Percentiles rank a stretch among this genome's conserved stretches.
Conservation (phyloP, 2,888 invertebrate genomes). For the Lasius platythorax region DNA sequence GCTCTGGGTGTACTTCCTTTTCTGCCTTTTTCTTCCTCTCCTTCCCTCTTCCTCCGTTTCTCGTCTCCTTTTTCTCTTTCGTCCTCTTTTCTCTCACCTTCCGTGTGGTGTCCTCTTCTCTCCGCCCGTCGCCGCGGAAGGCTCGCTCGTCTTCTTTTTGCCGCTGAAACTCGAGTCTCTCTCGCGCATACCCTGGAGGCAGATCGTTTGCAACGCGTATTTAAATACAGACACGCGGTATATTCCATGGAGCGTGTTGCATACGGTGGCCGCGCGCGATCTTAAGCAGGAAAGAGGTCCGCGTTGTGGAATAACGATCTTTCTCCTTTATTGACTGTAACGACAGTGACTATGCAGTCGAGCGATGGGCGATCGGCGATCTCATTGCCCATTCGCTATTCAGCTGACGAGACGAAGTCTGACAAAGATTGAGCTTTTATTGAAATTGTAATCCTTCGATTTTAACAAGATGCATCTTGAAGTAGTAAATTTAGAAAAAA, state of each 20-base stretch:
- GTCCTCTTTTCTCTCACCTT: conserved; percentile 4
- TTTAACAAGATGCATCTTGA: background rate
- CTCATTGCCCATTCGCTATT: conserved; percentile 17
- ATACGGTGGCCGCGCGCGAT: conserved; percentile 25
- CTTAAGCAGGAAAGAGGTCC: conserved; percentile 30
- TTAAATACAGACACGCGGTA: conserved; percentile 61
- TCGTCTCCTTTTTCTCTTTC: background rate
- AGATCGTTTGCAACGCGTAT: conserved; percentile 61
- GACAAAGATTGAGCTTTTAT: background rate
- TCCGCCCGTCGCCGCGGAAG: conserved; percentile 14
- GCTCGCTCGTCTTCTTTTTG: conserved; percentile 37
- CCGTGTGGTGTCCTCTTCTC: background rate
- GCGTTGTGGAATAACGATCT: conserved; percentile 39
- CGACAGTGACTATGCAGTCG: conserved; percentile 24
- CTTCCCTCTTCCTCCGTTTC: conserved; percentile 2
- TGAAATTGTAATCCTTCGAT: background rate
- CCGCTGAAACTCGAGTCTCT: conserved; percentile 52
- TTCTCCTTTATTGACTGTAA: conserved; percentile 35
- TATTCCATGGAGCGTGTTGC: conserved; percentile 47
- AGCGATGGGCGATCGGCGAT: background rate
- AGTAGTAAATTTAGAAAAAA: background rate
- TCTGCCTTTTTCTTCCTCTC: conserved; percentile 29
- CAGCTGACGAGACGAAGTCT: conserved; percentile 5
- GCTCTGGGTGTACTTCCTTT: conserved; percentile 14
- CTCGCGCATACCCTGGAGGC: conserved; percentile 33